Conservation (phyloP, 2,797 vertebrate species). For the Eurystomus glaucurus region DNA sequence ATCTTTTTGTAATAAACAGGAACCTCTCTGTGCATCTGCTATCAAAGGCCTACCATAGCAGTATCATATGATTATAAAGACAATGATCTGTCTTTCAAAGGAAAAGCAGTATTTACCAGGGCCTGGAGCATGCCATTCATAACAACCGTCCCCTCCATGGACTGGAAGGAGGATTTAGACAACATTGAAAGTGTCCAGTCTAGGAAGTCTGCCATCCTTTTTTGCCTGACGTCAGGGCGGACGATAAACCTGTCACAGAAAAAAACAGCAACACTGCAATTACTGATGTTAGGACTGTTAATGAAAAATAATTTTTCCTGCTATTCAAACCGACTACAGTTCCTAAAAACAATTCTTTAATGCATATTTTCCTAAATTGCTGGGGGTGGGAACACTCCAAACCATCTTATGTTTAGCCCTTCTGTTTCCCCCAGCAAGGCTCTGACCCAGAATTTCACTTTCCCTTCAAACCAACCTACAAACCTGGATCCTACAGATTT, state of each 20-base stretch:
- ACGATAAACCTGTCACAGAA: constrained; percentile 90
- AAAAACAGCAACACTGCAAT: not conserved
- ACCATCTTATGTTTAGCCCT: not conserved
- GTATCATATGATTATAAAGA: not conserved
- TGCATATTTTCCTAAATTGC: not conserved
- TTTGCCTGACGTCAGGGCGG: constrained; percentile 93
- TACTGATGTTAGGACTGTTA: not conserved
- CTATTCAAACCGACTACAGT: not conserved
- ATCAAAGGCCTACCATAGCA: not conserved
- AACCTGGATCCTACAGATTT: not conserved
- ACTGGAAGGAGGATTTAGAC: constrained; percentile 85
- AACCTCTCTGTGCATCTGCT: not conserved
- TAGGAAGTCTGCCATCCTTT: constrained; percentile 91
- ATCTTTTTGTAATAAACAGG: not conserved
- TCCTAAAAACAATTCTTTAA: constrained; percentile 9
- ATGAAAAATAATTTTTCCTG: not conserved
- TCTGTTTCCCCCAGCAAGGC: not conserved
- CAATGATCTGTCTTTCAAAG: not conserved
- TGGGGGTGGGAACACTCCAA: not conserved
- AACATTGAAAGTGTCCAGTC: constrained; percentile 92
- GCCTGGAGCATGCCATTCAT: constrained; percentile 93
- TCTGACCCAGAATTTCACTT: not conserved
- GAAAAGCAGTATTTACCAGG: constrained; percentile 86
- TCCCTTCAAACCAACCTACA: not conserved
- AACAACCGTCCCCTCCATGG: constrained; percentile 85